Base-by-base conservation (phyloP, 2,113 vertebrate species). In the Ursus arctos region DNA sequence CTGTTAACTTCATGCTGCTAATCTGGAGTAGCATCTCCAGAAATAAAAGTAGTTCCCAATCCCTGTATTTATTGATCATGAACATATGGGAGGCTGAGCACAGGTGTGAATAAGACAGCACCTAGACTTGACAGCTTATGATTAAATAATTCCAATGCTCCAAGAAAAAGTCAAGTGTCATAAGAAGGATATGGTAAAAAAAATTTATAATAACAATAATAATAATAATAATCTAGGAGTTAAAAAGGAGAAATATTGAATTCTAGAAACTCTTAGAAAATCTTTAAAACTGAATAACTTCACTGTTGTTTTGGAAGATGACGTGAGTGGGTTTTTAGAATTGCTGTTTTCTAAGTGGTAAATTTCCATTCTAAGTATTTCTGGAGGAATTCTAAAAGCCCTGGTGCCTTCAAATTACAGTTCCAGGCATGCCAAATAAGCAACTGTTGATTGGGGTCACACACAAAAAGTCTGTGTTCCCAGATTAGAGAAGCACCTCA, bases 341-440 rank as follows among this genome's bases (percentile, higher is more conserved):
- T 31, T 95, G n/a, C 40, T 80, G 10, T 83, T 92, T 95, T 72
- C 88, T 87, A 47, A 49, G 12, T 81, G 21, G 26, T 85, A 77
- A 91, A n/a, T 81, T 96, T 97, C 85, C 59, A 95, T 61, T 51
- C 47, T n/a, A 65, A 92, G 76, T 67, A 77, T 77, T 94, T 88
- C 95, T 47, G 69, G 55, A 93, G 69, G 26, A 91, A 91, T 85
- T 80, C 49, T 85, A 55, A 92, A 96, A 85, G 57, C 47, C 43
- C 87, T 82, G 51, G 47, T 96, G 71, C 53, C 89, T 77, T 81
- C 86, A 88, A 92, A 94, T 90, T 86, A 95, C 22, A 87, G 61
- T 77, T 59, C 63, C 14, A 88, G 61, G 77, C 49, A 31, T 65
- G 15, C 51, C 72, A 97, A 94, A 86, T 82, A 87, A 90, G 59